phyloP scores from a whole-genome alignment of 2,113 vertebrate genomes.

The Brachypodius melanocephalos region DNA sequence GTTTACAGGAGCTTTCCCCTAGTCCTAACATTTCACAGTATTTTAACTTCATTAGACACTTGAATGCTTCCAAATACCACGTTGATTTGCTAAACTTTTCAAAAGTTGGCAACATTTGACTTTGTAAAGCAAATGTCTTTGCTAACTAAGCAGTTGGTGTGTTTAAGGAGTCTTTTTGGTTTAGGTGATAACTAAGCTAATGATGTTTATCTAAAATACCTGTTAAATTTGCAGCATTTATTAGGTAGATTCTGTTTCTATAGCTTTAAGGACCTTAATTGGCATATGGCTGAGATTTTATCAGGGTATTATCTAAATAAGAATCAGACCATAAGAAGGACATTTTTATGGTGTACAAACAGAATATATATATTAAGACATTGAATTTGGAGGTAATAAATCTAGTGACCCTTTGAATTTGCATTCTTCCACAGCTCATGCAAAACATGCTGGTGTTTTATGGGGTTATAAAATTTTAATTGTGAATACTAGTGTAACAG shows the following conservation, averaged over 20 bases:
- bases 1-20: slow-evolving; percentile 55
- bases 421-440: slow-evolving; percentile 36
- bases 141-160: slow-evolving; percentile 41
- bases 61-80: slow-evolving; percentile 59
- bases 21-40: slow-evolving; percentile 55
- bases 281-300: slow-evolving; percentile 59
- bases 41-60: slow-evolving; percentile 64
- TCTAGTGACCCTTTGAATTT: slow-evolving; percentile 45
- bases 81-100: slow-evolving; percentile 50
- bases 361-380: slow-evolving; percentile 34
- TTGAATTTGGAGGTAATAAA: slow-evolving; percentile 44
- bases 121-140: slow-evolving; percentile 57
- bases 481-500: slow-evolving; percentile 8
- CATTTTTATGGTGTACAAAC: slow-evolving; percentile 36
- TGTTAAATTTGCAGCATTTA: slow-evolving; percentile 62
- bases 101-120: slow-evolving; percentile 46
- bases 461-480: slow-evolving; percentile 39
- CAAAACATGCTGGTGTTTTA: slow-evolving; percentile 27
- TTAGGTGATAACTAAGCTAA: slow-evolving; percentile 58
- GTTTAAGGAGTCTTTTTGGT: slow-evolving; percentile 54
- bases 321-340: slow-evolving; percentile 9
- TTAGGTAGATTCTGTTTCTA: slow-evolving; percentile 55
- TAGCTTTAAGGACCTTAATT: slow-evolving; percentile 49
- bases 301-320: slow-evolving; percentile 53
- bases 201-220: slow-evolving; percentile 48